These are phyloP conservation scores for Perccottus glenii DNA, from an alignment of 2,113 vertebrate species.

Conservation along the genomic window DNA sequence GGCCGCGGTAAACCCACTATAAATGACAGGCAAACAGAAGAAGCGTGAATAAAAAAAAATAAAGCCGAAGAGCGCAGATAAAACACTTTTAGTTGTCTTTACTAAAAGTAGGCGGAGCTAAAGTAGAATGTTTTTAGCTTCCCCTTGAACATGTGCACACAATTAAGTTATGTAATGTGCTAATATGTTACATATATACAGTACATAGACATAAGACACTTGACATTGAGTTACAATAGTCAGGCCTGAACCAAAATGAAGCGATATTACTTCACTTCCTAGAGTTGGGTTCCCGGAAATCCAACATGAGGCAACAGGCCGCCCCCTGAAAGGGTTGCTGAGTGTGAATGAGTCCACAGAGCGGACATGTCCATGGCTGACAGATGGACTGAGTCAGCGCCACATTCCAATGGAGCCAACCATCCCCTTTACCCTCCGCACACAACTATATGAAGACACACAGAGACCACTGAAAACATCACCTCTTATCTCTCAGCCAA, in stretches of 20 bases:
- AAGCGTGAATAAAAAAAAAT: too few relatives aligned
- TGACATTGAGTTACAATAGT: neutral
- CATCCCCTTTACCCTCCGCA: slow-evolving; percentile 71
- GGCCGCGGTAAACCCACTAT: slow-evolving; percentile 23
- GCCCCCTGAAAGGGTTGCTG: slow-evolving; percentile 53
- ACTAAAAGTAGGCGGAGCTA: too few relatives aligned
- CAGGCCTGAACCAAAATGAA: slow-evolving; percentile 38
- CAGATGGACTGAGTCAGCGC: slow-evolving; percentile 81
- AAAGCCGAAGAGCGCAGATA: too few relatives aligned
- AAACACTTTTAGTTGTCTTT: too few relatives aligned
- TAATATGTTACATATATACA: too few relatives aligned
- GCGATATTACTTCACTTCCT: slow-evolving; percentile 50
- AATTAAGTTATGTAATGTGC: too few relatives aligned
- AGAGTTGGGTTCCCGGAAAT: slow-evolving; percentile 72
- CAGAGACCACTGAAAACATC: slow-evolving; percentile 21
- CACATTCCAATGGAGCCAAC: slow-evolving; percentile 81
- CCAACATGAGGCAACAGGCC: slow-evolving; percentile 74
- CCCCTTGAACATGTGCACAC: too few relatives aligned
- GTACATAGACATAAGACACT: too few relatives aligned
- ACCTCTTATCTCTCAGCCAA: neutral
- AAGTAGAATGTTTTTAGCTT: too few relatives aligned
- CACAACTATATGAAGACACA: slow-evolving; percentile 38
- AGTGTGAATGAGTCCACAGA: slow-evolving; percentile 77
- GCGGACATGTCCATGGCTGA: slow-evolving; percentile 70
- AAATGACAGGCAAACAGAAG: slow-evolving; percentile 24